Base-by-base conservation (phyloP, 2,797 vertebrate species). In the Intellagama lesueurii region DNA sequence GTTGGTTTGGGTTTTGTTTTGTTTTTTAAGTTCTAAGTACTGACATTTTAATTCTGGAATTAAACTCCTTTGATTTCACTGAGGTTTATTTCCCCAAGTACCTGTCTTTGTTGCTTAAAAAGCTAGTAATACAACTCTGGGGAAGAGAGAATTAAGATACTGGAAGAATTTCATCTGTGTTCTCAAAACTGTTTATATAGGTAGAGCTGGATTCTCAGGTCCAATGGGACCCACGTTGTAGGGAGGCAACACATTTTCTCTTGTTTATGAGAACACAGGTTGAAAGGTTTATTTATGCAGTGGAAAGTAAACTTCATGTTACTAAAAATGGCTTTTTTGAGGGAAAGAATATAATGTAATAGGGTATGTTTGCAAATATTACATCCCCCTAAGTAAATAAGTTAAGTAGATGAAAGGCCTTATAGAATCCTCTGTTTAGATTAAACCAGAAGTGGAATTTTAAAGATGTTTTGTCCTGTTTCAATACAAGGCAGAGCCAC, bases 111-210 rank as follows among this genome's bases (percentile, higher is more conserved):
- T 88, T 87, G 87, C 44, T 3, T 32, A 9, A 70, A 49, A 11
- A 87, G 92, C 93, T 94, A 90, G 92, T 89, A 94, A 12, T 30
- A 80, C 87, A 90, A 91, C 85, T 75, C 86, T 90, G 76, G 35
- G 47, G 28, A 91, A 91, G 91, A 92, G 81, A 85, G 91, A 94
- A 91, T 89, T 76, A 81, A 92, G 89, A 93, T 94, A 94, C 92
- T 0, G 35, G 93, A 87, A 81, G 92, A 81, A 24, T 68, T 92
- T 93, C 85, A 30, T 69, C 69, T 92, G 83, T 9, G 16, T 1
- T 89, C 87, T 14, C 0, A 66, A 60, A 8, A 2, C 9, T 16
- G 9, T 75, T 91, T 92, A 90, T 79, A 87, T 90, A 87, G 47
- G 35, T 70, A 70, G 30, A 14, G 9, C 8, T 64, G 7, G 26